Evolutionary conservation across 1,140 invertebrate genomes (phyloP).

Genomic region (Zaprionus capensis): DNA sequence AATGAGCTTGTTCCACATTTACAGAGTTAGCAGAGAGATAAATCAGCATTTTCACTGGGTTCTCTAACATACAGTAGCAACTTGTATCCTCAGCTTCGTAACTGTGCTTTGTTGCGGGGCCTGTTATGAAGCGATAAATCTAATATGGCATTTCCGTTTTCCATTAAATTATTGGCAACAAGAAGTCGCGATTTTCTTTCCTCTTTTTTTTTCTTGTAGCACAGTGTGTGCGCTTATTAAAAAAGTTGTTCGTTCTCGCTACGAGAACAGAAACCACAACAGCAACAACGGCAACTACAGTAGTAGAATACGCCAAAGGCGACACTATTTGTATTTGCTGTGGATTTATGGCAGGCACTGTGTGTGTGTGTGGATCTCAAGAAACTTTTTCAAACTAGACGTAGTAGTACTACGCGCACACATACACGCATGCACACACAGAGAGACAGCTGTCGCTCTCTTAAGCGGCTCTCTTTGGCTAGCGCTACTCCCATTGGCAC

Average conservation of each 20-base stretch:
- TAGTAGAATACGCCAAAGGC: conserved; percentile 29
- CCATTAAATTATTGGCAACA: conserved; percentile 74
- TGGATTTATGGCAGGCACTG: conserved; percentile 53
- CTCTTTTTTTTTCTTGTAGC: conserved; percentile 11
- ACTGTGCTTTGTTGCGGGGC: background rate
- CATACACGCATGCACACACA: background rate
- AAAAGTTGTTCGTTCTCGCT: conserved; percentile 57
- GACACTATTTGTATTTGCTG: conserved; percentile 71
- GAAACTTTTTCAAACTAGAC: conserved; percentile 41
- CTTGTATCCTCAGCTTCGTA: conserved; percentile 1
- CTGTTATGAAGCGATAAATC: conserved; percentile 74
- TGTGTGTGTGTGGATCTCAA: conserved; percentile 16
- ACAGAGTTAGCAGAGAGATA: too few relatives aligned
- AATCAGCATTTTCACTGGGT: background rate
- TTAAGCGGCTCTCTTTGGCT: background rate
- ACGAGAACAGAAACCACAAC: conserved; percentile 28
- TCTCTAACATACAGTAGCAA: background rate
- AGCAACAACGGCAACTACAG: conserved; percentile 44
- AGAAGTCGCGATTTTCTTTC: conserved; percentile 32
- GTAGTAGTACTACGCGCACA: conserved; percentile 29
- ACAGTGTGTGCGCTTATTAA: conserved; percentile 58
- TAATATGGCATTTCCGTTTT: conserved; percentile 76
- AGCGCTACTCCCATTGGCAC: conserved; percentile 29
- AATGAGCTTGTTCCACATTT: too few relatives aligned
- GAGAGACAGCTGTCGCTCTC: background rate